Conservation (phyloP, 2,797 vertebrate genomes). For the Eupleurogrammus muticus region DNA sequence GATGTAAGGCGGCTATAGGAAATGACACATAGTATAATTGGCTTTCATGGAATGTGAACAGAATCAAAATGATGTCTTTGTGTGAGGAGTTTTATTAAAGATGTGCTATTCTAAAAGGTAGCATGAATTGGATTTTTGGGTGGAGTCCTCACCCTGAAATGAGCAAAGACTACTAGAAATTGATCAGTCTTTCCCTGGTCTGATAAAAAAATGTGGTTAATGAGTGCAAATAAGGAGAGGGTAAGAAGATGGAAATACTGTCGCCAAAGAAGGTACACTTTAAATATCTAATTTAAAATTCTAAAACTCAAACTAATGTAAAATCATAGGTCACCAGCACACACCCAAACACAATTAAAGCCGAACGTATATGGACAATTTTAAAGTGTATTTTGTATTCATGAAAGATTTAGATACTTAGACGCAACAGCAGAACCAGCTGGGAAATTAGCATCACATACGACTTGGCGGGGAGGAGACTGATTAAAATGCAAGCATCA, state of each 20-base stretch:
- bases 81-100: conserved; percentile 5
- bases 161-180: not conserved
- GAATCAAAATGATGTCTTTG: not conserved
- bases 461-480: not conserved
- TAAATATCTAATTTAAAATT: not conserved
- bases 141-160: not conserved
- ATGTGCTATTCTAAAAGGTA: not conserved
- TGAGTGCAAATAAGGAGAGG: not conserved
- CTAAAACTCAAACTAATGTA: not conserved
- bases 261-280: too few species aligned
- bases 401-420: not conserved
- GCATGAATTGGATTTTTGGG: not conserved
- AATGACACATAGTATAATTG: conserved; percentile 31
- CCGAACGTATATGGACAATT: not conserved
- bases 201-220: not conserved
- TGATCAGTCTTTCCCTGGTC: not conserved
- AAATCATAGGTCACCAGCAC: not conserved
- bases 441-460: conserved; percentile 17
- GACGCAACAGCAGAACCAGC: conserved; percentile 10
- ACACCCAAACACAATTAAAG: not conserved
- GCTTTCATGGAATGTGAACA: conserved; percentile 15
- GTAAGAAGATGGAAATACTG: not conserved
- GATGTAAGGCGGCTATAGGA: conserved; percentile 13
- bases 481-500: conserved; percentile 21
- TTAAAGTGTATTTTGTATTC: not conserved